These are phyloP conservation scores for Phaethon lepturus DNA, from an alignment of 2,113 vertebrate species.

Conservation along the genomic window DNA sequence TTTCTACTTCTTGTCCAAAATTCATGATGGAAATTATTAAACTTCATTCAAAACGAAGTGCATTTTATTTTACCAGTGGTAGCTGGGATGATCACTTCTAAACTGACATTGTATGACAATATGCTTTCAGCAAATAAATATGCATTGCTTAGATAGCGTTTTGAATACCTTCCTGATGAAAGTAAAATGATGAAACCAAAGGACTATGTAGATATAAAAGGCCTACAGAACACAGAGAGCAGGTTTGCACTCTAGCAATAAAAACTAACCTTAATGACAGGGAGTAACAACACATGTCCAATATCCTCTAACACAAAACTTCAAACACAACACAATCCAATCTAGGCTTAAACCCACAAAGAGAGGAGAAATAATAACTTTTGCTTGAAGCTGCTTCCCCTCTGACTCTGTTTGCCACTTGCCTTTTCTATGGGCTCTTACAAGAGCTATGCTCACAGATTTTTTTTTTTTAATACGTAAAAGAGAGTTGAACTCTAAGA, in stretches of 20 bases:
- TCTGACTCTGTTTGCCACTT: not conserved
- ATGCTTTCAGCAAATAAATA: not conserved
- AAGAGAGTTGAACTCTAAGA: not conserved
- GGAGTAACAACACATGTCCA: not conserved
- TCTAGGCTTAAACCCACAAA: not conserved
- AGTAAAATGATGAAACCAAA: conserved; percentile 10
- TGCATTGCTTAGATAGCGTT: not conserved
- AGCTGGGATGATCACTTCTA: not conserved
- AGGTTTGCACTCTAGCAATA: not conserved
- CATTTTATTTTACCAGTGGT: not conserved
- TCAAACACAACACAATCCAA: not conserved
- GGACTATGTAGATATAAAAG: not conserved
- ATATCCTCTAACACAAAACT: conserved; percentile 17
- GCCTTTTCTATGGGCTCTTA: not conserved
- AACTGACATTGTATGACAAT: not conserved
- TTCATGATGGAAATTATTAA: not conserved
- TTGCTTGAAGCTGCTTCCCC: not conserved
- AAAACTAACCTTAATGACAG: conserved; percentile 11
- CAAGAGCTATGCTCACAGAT: not conserved
- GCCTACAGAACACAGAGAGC: not conserved
- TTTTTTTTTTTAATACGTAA: not conserved
- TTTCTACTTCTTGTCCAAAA: conserved; percentile 1
- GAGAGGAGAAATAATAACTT: conserved; percentile 10
- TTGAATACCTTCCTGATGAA: conserved; percentile 9
- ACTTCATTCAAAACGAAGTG: not conserved